Percentiles rank a stretch among this genome's conserved stretches.
phyloP scores from a whole-genome alignment of 2,113 vertebrate species.

The Muscicapa adusta region DNA sequence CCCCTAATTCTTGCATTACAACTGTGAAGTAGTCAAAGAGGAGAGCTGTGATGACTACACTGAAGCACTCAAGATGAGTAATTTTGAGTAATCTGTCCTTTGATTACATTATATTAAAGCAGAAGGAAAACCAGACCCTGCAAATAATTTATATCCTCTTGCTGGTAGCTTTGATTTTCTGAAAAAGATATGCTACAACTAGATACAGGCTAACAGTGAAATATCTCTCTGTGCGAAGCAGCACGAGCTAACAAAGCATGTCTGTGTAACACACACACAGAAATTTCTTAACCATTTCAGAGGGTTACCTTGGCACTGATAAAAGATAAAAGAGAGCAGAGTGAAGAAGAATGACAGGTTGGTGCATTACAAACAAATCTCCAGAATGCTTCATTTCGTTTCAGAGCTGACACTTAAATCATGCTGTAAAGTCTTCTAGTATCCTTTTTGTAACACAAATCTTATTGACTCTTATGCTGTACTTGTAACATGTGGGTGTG shows the following conservation, averaged over 20 bases:
- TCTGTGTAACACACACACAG: neutral
- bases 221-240: neutral
- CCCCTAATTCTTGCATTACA: neutral
- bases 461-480: neutral
- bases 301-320: neutral
- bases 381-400: neutral
- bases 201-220: neutral
- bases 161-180: neutral
- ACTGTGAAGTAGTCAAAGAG: neutral
- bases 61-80: conserved; percentile 12
- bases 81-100: conserved; percentile 45
- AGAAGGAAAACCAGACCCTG: conserved; percentile 5
- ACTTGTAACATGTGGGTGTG: neutral
- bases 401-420: neutral
- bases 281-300: neutral
- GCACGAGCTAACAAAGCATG: neutral
- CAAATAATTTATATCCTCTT: conserved; percentile 19
- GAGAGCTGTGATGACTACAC: neutral
- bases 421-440: neutral
- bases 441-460: neutral
- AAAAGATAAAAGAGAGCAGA: neutral
- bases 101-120: conserved; percentile 19
- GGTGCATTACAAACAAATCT: neutral
- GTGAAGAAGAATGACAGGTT: neutral
- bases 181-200: neutral